Base-by-base conservation (phyloP, 2,113 vertebrate species). In the Furnarius figulus region DNA sequence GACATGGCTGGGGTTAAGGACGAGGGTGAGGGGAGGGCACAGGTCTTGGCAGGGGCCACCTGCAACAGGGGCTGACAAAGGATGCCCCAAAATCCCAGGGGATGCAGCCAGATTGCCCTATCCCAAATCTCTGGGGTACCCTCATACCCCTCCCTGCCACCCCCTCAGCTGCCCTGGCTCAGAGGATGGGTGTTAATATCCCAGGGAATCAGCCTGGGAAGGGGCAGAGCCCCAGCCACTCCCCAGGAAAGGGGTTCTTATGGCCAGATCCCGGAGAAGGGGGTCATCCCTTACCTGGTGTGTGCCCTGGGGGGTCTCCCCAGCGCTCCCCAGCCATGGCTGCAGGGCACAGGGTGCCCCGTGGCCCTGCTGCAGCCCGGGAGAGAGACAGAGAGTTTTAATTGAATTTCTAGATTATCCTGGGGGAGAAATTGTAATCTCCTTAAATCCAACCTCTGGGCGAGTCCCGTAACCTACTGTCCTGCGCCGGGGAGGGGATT, bases 351-450 rank as follows among this genome's bases (percentile, higher is more conserved):
- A 82, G 93, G 85, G 85, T 94, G 95, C 92, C 96, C 91, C 31
- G 6, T 70, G 87, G 95, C 94, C 85, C 94, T 94, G 88, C 92
- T 96, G 95, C 94, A 93, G 94, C 94, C 96, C 27, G 0, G 79
- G 67, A 8, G 5, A 78, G 83, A 93, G 90, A 90, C 94, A 95
- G 95, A 95, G 96, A 96, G 94, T 95, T 97, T 97, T 96, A 96
- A 97, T 96, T 95, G 96, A 96, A 96, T 96, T 97, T 95, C 95
- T 95, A 95, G 95, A 97, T 97, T 95, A 97, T 97, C 95, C 92
- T 74, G 89, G 91, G 65, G 94, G 90, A 95, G 96, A 96, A 96
- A 96, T 89, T 92, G 93, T 97, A 97, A 97, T 97, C 96, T 96
- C 93, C 96, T 97, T 97, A 96, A 95, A 97, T 92, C 96, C 95